phyloP scores from a whole-genome alignment of 1,140 invertebrate genomes.

The Linepithema humile region DNA sequence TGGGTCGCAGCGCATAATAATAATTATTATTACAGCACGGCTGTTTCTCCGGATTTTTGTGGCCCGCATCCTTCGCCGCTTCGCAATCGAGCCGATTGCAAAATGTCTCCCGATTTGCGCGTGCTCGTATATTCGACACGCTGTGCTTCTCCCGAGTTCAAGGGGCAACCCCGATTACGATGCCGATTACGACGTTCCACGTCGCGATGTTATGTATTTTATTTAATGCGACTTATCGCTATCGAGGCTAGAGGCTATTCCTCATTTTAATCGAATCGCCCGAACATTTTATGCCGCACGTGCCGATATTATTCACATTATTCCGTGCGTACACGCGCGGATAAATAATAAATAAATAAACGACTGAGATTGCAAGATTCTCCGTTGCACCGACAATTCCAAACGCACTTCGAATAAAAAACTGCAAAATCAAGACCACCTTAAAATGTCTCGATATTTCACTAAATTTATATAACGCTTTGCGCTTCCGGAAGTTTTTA shows the following conservation, averaged over 20 bases:
- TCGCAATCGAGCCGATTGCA: slow-evolving; percentile 1
- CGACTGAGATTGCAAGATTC: background rate
- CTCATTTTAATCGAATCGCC: slow-evolving; percentile 11
- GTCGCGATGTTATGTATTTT: background rate
- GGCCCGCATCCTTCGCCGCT: slow-evolving; percentile 4
- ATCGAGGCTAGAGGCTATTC: background rate
- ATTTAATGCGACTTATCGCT: background rate
- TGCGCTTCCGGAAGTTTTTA: background rate
- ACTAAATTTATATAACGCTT: background rate
- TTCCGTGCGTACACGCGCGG: background rate
- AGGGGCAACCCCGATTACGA: slow-evolving; percentile 49
- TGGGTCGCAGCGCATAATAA: background rate
- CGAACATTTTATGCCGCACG: background rate
- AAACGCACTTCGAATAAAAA: background rate
- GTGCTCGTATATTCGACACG: background rate
- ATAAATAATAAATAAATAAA: background rate
- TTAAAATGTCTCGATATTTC: background rate
- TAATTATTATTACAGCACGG: background rate
- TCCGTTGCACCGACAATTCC: background rate
- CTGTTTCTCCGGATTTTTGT: background rate
- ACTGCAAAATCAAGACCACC: background rate
- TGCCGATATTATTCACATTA: background rate
- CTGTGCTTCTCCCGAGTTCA: slow-evolving; percentile 38
- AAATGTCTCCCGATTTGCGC: slow-evolving; percentile 2
- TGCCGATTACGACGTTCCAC: slow-evolving; percentile 18